Percentiles rank a stretch among this genome's conserved stretches.
phyloP scores from a whole-genome alignment of 2,113 vertebrate species.

The Toxotes jaculatrix region DNA sequence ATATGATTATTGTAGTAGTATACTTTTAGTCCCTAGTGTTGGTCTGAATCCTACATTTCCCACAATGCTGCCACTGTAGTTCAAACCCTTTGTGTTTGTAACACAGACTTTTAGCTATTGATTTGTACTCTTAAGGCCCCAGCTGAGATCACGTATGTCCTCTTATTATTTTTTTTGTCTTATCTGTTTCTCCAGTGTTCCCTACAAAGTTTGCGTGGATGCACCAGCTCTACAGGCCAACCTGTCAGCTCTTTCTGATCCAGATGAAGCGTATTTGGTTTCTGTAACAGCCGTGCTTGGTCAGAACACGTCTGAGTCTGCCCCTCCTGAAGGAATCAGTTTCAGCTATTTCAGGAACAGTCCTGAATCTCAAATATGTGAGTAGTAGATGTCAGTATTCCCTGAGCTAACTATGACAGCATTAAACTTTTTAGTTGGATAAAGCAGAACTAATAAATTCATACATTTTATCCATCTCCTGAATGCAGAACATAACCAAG shows the following conservation, averaged over 20 bases:
- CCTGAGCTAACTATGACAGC: not conserved
- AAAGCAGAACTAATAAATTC: not conserved
- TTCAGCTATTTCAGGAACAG: conserved; percentile 59
- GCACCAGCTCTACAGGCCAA: not conserved
- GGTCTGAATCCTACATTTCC: too few relatives aligned
- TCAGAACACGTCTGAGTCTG: rapidly evolving
- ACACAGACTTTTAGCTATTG: not conserved
- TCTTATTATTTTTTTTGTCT: not conserved
- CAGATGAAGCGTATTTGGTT: rapidly evolving
- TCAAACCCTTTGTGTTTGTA: not conserved
- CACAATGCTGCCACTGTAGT: too few relatives aligned
- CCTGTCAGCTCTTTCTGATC: conserved; percentile 22
- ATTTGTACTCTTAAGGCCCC: not conserved
- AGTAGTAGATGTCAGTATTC: conserved; percentile 13
- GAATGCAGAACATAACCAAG: too few relatives aligned
- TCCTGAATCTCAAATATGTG: rapidly evolving
- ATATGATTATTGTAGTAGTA: too few relatives aligned
- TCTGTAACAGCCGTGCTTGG: conserved; percentile 36
- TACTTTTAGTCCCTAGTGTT: too few relatives aligned
- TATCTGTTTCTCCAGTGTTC: not conserved
- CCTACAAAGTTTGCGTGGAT: rapidly evolving
- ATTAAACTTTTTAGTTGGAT: not conserved
- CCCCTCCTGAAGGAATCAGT: rapidly evolving
- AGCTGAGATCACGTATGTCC: not conserved
- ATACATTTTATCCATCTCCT: not conserved